Conservation (phyloP, 2,888 invertebrate genomes). For the Diploptera punctata region DNA sequence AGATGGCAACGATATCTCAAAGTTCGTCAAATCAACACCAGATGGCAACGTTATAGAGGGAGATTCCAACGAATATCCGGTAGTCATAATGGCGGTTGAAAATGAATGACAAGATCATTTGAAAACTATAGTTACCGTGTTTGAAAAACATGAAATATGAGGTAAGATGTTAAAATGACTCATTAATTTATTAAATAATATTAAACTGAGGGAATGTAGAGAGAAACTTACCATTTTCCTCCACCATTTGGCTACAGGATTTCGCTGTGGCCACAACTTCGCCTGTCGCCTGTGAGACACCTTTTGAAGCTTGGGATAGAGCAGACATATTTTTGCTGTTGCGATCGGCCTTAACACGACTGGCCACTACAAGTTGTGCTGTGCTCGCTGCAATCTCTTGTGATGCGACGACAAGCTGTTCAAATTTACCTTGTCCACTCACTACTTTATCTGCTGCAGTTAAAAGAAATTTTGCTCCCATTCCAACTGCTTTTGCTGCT, state of each 20-base stretch:
- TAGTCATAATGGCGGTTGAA: too few species aligned
- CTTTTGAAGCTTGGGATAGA: slow-evolving; percentile 84
- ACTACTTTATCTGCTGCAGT: slow-evolving; percentile 94
- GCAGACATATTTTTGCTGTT: slow-evolving; percentile 79
- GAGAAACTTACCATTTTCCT: slow-evolving; percentile 75
- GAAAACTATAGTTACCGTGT: too few species aligned
- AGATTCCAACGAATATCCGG: too few species aligned
- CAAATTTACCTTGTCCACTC: slow-evolving; percentile 82
- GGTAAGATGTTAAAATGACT: too few species aligned
- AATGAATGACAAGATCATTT: too few species aligned
- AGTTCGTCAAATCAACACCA: too few species aligned
- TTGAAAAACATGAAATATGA: too few species aligned
- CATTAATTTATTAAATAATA: too few species aligned
- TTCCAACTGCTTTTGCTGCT: slow-evolving; percentile 96
- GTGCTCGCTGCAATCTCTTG: slow-evolving; percentile 97
- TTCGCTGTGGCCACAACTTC: slow-evolving; percentile 94
- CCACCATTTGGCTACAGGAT: slow-evolving; percentile 83
- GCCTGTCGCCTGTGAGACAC: slow-evolving; percentile 90
- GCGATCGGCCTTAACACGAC: slow-evolving; percentile 92
- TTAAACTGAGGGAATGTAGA: too few species aligned
- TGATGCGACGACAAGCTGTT: slow-evolving; percentile 94
- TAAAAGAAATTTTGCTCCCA: slow-evolving; percentile 93
- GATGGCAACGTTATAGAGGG: too few species aligned
- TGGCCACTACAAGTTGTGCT: slow-evolving; percentile 96
- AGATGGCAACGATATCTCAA: too few species aligned